These are phyloP conservation scores for Drosophila histrio DNA, from an alignment of 2,888 invertebrate genomes.

Conservation along the genomic window DNA sequence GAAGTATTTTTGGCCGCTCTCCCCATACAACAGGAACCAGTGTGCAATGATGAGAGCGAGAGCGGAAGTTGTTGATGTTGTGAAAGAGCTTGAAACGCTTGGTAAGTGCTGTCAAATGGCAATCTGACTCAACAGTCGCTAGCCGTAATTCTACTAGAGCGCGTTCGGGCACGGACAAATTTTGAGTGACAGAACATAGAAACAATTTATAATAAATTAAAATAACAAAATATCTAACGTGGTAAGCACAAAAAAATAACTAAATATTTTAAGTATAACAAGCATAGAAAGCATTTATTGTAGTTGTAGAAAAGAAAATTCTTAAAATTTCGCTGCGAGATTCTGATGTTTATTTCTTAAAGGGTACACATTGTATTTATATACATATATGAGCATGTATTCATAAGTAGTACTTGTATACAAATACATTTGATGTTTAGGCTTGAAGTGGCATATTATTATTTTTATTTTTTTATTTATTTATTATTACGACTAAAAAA, in stretches of 20 bases:
- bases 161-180: slow-evolving; percentile 75
- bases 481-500: too few species aligned
- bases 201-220: slow-evolving; percentile 12
- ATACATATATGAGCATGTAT: background rate
- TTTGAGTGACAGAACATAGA: slow-evolving; percentile 18
- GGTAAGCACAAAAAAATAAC: slow-evolving; percentile 5
- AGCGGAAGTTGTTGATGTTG: slow-evolving; percentile 33
- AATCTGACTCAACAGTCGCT: slow-evolving; percentile 72
- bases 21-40: slow-evolving; percentile 3
- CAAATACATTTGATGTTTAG: background rate
- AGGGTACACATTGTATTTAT: background rate
- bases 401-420: background rate
- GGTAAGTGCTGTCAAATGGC: slow-evolving; percentile 48
- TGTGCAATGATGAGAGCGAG: slow-evolving; percentile 21
- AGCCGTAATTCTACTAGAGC: slow-evolving; percentile 79
- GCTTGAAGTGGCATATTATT: background rate
- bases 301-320: slow-evolving; percentile 3
- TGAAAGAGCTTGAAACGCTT: slow-evolving; percentile 35
- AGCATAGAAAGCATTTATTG: background rate
- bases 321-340: slow-evolving; percentile 37
- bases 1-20: too few species aligned
- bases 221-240: slow-evolving; percentile 20
- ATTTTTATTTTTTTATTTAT: too few species aligned
- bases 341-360: slow-evolving; percentile 23
- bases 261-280: slow-evolving; percentile 12